Evolutionary conservation across 1,140 invertebrate species (phyloP).

Genomic region (Scaptomyza graminum): DNA sequence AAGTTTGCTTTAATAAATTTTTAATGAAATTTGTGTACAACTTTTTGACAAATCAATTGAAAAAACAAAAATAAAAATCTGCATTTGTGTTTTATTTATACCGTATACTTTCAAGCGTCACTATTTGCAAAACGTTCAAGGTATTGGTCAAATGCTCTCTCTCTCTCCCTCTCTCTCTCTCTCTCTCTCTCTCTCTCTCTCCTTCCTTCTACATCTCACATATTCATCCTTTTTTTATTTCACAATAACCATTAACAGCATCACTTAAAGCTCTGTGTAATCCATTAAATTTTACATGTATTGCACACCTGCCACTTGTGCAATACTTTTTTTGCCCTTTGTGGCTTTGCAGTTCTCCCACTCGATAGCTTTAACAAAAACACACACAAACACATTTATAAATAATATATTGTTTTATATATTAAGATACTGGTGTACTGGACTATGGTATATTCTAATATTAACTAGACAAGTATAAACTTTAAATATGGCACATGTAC

Average conservation of each 20-base stretch:
- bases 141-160: conserved; percentile 31
- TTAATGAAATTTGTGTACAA: conserved; percentile 75
- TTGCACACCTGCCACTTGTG: conserved; percentile 36
- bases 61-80: conserved; percentile 35
- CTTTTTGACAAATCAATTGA: conserved; percentile 65
- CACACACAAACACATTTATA: not conserved
- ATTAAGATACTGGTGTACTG: conserved; percentile 11
- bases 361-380: not conserved
- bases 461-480: conserved; percentile 50
- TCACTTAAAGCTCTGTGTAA: conserved; percentile 11
- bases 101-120: conserved; percentile 70
- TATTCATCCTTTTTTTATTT: conserved; percentile 6
- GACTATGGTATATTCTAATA: conserved; percentile 2
- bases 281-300: conserved; percentile 12
- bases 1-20: conserved; percentile 80
- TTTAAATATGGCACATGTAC: conserved; percentile 46
- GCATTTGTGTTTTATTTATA: conserved; percentile 64
- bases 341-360: not conserved
- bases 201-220: not conserved
- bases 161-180: not conserved
- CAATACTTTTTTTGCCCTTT: conserved; percentile 56
- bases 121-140: conserved; percentile 43
- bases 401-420: not conserved
- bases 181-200: not conserved
- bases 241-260: conserved; percentile 19